Conservation (phyloP, 2,888 invertebrate species). For the Limnephilus lunatus region DNA sequence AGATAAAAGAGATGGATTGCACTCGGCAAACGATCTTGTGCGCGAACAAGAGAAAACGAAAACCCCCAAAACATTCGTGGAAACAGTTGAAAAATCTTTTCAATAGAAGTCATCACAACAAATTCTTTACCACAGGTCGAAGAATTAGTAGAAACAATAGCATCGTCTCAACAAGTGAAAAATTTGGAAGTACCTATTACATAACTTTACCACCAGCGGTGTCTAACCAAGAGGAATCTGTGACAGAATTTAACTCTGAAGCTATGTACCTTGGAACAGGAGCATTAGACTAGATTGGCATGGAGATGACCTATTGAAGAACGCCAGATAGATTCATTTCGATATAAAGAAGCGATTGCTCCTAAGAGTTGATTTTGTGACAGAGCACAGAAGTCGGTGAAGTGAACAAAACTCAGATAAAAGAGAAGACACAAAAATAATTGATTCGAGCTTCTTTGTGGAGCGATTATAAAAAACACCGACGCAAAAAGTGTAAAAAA, state of each 20-base stretch:
- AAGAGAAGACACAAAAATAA: slow-evolving; percentile 57
- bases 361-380: slow-evolving; percentile 15
- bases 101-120: slow-evolving; percentile 67
- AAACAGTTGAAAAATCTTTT: slow-evolving; percentile 68
- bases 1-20: no score
- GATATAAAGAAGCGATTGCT: slow-evolving; percentile 70
- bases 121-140: slow-evolving; percentile 65
- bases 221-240: slow-evolving; percentile 48
- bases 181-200: not conserved
- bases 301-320: slow-evolving; percentile 69
- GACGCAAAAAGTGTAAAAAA: no score
- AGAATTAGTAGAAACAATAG: slow-evolving; percentile 68
- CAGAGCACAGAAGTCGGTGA: slow-evolving; percentile 41
- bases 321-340: slow-evolving; percentile 69
- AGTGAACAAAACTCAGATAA: slow-evolving; percentile 63
- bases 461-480: no score
- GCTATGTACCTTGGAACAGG: slow-evolving; percentile 74
- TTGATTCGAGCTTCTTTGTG: not conserved
- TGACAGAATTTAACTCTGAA: slow-evolving; percentile 68
- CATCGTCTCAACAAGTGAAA: not conserved
- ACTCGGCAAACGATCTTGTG: slow-evolving; percentile 75
- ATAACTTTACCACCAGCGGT: not conserved
- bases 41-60: slow-evolving; percentile 68
- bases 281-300: slow-evolving; percentile 71
- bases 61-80: slow-evolving; percentile 70